A percentile compares a stretch with the other conserved stretches of the same genome.
Evolutionary conservation across 2,888 invertebrate species (phyloP).

Genomic region (Piscicola geometra): DNA sequence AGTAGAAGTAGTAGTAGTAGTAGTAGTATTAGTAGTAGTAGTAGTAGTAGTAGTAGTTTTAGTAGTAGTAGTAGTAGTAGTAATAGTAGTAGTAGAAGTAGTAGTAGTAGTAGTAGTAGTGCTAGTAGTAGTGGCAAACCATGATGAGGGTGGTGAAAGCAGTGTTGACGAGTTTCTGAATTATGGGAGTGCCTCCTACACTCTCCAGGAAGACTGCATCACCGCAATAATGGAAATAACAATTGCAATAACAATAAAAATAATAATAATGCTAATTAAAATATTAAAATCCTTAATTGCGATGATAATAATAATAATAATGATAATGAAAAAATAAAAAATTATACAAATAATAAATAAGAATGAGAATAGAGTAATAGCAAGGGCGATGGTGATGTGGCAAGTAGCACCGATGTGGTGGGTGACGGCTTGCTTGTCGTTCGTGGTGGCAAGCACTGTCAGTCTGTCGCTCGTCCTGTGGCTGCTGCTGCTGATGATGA

Average conservation of each 20-base stretch:
- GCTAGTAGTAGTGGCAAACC: background rate
- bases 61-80: background rate
- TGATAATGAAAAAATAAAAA: too few species aligned
- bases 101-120: too few species aligned
- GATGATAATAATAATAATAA: too few species aligned
- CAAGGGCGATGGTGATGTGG: background rate
- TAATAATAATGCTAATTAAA: too few species aligned
- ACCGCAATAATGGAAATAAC: too few species aligned
- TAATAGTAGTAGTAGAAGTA: background rate
- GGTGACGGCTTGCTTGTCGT: background rate
- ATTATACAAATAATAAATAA: too few species aligned
- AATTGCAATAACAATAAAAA: too few species aligned
- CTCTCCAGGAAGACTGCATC: background rate
- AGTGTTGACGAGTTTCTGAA: slow-evolving; percentile 1
- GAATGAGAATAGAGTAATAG: background rate
- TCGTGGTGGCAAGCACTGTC: background rate
- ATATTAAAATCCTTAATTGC: too few species aligned
- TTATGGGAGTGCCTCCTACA: background rate
- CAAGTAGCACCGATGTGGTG: background rate
- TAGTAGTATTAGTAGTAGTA: background rate
- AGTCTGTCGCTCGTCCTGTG: background rate
- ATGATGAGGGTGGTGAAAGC: slow-evolving; percentile 4
- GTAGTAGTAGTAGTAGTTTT: too few species aligned
- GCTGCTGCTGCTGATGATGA: background rate
- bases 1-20: background rate